These are phyloP conservation scores for Ceratitis capitata DNA, from an alignment of 1,140 invertebrate species.

Conservation along the genomic window DNA sequence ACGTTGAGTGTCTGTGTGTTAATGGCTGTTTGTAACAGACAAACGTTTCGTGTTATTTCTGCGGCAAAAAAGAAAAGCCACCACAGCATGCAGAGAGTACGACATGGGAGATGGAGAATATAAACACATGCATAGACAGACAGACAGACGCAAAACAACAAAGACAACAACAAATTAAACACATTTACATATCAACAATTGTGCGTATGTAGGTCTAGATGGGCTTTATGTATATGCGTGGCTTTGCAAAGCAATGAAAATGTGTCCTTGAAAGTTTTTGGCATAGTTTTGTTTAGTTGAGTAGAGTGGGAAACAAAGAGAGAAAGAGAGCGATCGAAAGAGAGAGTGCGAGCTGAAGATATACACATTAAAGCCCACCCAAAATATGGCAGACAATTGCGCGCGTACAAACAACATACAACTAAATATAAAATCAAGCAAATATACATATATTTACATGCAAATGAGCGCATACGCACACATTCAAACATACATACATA, in stretches of 20 bases:
- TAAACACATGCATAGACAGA: not conserved
- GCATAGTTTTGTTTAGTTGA: slow-evolving; percentile 57
- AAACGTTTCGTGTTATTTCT: slow-evolving; percentile 9
- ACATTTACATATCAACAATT: not conserved
- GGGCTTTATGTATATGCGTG: not conserved
- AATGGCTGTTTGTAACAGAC: not conserved
- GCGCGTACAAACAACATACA: too few relatives aligned
- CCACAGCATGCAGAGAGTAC: slow-evolving; percentile 28
- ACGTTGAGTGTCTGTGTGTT: slow-evolving; percentile 39
- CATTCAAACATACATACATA: not conserved
- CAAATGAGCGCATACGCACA: not conserved
- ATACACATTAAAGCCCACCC: not conserved
- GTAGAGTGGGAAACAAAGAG: not conserved
- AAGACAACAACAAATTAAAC: not conserved
- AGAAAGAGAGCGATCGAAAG: not conserved
- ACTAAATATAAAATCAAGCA: too few relatives aligned
- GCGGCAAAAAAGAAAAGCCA: not conserved
- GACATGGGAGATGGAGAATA: too few relatives aligned
- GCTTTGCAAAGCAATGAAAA: slow-evolving; percentile 12
- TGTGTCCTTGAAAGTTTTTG: slow-evolving; percentile 65
- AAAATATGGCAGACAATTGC: slow-evolving; percentile 2
- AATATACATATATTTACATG: too few relatives aligned
- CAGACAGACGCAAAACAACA: not conserved
- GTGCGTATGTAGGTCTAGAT: slow-evolving; percentile 45
- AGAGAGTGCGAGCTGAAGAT: not conserved